Evolutionary conservation across 2,797 vertebrate species (phyloP).

Genomic region (Protonibea diacanthus): DNA sequence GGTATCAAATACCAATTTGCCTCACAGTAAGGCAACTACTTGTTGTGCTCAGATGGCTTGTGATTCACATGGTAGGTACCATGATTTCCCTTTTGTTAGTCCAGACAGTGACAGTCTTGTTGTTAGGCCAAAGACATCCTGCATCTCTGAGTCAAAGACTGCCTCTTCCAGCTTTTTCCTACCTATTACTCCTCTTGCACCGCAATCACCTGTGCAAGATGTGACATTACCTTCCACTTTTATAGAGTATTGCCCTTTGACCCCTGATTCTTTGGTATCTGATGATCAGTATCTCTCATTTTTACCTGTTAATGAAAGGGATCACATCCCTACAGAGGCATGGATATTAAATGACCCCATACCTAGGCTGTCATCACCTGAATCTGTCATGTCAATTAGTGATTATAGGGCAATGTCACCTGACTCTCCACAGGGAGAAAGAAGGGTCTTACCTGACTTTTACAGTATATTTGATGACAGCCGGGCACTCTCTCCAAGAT

Average conservation of each 20-base stretch:
- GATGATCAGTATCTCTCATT: constrained; percentile 25
- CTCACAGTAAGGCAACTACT: constrained; percentile 13
- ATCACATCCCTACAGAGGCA: constrained; percentile 32
- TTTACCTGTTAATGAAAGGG: constrained; percentile 40
- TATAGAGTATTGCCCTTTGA: constrained; percentile 36
- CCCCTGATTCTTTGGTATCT: constrained; percentile 39
- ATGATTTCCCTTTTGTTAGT: constrained; percentile 27
- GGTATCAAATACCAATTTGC: constrained; percentile 18
- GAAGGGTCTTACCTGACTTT: constrained; percentile 40
- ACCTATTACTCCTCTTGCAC: constrained; percentile 18
- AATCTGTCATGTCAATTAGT: constrained; percentile 74
- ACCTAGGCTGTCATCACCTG: constrained; percentile 68
- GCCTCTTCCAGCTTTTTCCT: constrained; percentile 27
- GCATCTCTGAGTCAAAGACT: constrained; percentile 17
- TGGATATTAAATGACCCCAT: constrained; percentile 41
- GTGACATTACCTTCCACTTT: constrained; percentile 23
- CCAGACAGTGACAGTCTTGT: constrained; percentile 32
- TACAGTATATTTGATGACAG: constrained; percentile 26
- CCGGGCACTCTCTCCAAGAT: constrained; percentile 30
- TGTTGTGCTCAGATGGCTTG: constrained; percentile 46
- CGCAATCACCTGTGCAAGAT: constrained; percentile 30
- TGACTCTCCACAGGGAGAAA: constrained; percentile 58
- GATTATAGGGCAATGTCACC: constrained; percentile 75
- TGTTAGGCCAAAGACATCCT: constrained; percentile 28
- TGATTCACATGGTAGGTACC: constrained; percentile 68